A percentile compares a stretch with the other conserved stretches of the same genome.
Evolutionary conservation across 2,797 vertebrate genomes (phyloP).

Genomic region (Schizothorax lantsangensis): DNA sequence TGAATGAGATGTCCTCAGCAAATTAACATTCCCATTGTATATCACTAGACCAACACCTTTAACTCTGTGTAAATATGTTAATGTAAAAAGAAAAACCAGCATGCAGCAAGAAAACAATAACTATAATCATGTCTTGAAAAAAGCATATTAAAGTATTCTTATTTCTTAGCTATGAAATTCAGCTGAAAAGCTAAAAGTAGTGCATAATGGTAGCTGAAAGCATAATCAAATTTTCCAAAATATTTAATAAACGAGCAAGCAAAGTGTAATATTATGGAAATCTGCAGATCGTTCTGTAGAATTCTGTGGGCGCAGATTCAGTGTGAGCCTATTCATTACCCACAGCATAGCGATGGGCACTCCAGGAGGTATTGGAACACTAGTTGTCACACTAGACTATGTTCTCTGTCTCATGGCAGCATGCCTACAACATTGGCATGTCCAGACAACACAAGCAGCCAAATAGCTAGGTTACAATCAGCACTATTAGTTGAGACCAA

Average conservation of each 20-base stretch:
- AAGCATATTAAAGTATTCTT: neutral
- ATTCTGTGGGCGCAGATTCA: neutral
- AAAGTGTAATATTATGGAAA: neutral
- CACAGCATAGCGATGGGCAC: conserved; percentile 24
- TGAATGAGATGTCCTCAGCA: conserved; percentile 39
- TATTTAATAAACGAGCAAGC: neutral
- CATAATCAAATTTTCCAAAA: conserved; percentile 15
- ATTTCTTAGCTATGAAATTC: neutral
- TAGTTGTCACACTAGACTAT: conserved; percentile 38
- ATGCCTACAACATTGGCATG: conserved; percentile 41
- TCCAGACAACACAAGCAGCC: conserved; percentile 53
- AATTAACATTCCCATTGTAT: conserved; percentile 12
- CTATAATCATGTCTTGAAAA: neutral
- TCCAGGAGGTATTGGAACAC: conserved; percentile 23
- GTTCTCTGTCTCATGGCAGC: conserved; percentile 9
- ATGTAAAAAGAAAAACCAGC: neutral
- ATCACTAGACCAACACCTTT: neutral
- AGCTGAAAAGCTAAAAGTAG: neutral
- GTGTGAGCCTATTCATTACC: neutral
- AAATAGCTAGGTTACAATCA: conserved; percentile 46
- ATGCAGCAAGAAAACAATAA: neutral
- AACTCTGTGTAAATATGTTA: neutral
- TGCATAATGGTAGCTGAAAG: neutral
- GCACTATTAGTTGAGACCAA: conserved; percentile 41
- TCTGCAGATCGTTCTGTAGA: neutral